Conservation (phyloP, 2,888 invertebrate species). For the Lissocephala sabroskyi region DNA sequence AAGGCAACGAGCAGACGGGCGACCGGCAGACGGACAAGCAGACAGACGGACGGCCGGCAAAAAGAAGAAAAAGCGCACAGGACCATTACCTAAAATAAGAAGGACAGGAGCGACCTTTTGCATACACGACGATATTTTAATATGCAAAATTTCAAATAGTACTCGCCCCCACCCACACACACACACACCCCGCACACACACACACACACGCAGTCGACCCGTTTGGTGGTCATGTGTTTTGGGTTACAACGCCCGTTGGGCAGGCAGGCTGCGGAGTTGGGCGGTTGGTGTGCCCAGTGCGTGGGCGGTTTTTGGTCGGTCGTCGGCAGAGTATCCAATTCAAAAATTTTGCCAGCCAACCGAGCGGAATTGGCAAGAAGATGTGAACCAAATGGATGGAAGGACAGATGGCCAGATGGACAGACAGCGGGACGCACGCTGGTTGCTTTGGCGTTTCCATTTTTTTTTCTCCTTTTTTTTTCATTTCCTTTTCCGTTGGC, state of each 20-base stretch:
- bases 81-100: slow-evolving; percentile 39
- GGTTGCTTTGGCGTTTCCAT: too few relatives aligned
- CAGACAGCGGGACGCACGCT: slow-evolving; percentile 21
- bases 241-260: slow-evolving; percentile 16
- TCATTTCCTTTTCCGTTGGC: slow-evolving; percentile 60
- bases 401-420: not conserved
- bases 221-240: slow-evolving; percentile 48
- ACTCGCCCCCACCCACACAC: slow-evolving; percentile 25
- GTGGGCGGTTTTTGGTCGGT: slow-evolving; percentile 50
- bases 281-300: slow-evolving; percentile 26
- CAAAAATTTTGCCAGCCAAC: slow-evolving; percentile 59
- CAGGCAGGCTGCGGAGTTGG: not conserved
- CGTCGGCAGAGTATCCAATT: slow-evolving; percentile 60
- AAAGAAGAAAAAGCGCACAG: slow-evolving; percentile 19
- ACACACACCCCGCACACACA: slow-evolving; percentile 16
- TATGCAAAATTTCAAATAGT: slow-evolving; percentile 63
- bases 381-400: too few relatives aligned
- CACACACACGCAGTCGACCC: slow-evolving; percentile 31
- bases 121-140: slow-evolving; percentile 63
- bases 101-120: slow-evolving; percentile 46
- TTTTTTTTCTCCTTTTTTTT: slow-evolving; percentile 51
- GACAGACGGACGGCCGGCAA: too few relatives aligned
- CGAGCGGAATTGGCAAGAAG: slow-evolving; percentile 51
- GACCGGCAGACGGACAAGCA: too few relatives aligned
- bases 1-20: too few relatives aligned